Percentiles rank a stretch among this genome's conserved stretches.
Conservation (phyloP, 2,113 vertebrate genomes). For the Tricholaema leucomelas region DNA sequence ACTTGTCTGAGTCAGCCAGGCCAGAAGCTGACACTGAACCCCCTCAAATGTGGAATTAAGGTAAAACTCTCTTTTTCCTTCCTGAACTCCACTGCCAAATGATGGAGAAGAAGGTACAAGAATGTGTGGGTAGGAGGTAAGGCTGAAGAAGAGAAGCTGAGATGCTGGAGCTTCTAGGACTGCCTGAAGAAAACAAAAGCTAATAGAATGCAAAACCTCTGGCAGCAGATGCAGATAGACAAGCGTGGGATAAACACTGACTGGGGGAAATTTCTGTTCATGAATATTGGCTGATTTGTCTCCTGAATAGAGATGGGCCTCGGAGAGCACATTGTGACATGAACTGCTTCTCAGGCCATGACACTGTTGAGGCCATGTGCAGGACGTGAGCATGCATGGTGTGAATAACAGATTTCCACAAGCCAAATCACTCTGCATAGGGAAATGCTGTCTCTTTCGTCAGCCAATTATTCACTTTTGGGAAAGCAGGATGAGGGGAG, state of each 20-base stretch:
- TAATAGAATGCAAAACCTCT: not conserved
- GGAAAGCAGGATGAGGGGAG: not conserved
- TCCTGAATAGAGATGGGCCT: not conserved
- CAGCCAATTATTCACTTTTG: not conserved
- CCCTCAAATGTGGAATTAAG: not conserved
- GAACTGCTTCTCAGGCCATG: not conserved
- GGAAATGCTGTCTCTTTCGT: not conserved
- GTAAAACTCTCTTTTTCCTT: not conserved
- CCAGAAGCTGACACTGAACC: not conserved
- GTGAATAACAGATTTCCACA: not conserved
- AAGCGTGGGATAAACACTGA: not conserved
- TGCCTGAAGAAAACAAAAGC: not conserved
- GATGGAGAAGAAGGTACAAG: not conserved
- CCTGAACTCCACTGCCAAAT: not conserved
- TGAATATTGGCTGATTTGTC: not conserved
- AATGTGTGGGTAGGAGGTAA: not conserved
- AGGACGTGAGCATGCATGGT: accelerated
- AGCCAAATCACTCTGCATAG: not conserved
- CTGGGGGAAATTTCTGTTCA: not conserved
- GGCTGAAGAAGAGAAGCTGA: not conserved
- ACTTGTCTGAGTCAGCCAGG: not conserved
- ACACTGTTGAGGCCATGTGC: not conserved
- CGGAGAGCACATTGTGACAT: not conserved
- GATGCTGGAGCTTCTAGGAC: not conserved
- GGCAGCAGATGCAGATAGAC: not conserved